Evolutionary conservation across 1,140 invertebrate genomes (phyloP), one percentile per base, ranked within the genome.

Genomic region (Zaprionus lachaisei): DNA sequence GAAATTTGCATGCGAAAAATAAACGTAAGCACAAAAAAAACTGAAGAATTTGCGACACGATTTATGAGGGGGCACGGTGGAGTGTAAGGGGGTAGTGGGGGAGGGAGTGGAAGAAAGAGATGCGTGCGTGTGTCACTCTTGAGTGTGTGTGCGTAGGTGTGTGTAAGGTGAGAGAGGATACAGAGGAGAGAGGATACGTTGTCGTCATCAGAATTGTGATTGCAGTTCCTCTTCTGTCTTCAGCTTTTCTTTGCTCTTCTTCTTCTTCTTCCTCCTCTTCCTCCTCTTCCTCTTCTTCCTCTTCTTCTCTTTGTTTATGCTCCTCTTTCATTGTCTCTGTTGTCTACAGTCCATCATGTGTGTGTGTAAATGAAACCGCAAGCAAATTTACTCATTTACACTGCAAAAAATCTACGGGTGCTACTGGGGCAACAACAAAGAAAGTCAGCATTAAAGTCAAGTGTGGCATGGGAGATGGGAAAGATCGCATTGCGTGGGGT

Each of bases 1-100:
- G 20, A 66, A 70, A 76, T 79, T 79, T 76, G 77, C 77, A 79
- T 79, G 70, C 37, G 49, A 55, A 34, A 64, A 24, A 70, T 47
- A 57, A 17, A 47, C 37, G 41, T 5, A 24, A 44, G 20, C 22
- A 22, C 7, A 41, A 7, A 61, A 61, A 61, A 28, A 47, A 47
- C 20, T 38, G 22, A 72, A 28, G 49, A 28, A 12, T 15, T 26
- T 26, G 14, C 15, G 24, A 55, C 5, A n/a, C 41, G 41, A 44
- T 7, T n/a, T n/a, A 15, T 15, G 38, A 6, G 5, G 38, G 15
- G 38, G 38, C 5, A 17, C 2, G 24, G 12, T 5, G n/a, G 20
- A 38, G 31, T n/a, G 38, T 1, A n/a, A 41, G 15, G 5, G 6
- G 6, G n/a, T 1, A 22, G 5, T 0, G 12, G 14, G 22, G 51